Evolutionary conservation across 2,888 invertebrate genomes (phyloP), one percentile per base, ranked within the genome.

Genomic region (Epinotia demarniana): DNA sequence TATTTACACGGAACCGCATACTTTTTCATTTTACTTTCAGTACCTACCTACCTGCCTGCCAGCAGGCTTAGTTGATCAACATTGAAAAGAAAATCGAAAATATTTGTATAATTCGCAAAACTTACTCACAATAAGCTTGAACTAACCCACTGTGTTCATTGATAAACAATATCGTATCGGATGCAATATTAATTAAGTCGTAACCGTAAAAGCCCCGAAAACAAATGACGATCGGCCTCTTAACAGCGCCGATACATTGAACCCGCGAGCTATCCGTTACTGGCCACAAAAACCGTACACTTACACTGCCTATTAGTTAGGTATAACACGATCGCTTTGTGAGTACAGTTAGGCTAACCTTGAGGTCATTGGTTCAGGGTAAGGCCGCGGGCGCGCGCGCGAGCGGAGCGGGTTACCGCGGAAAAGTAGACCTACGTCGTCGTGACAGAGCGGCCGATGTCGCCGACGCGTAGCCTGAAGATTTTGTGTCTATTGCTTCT

Each of bases 321-420:
- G 57, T 53, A 53, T 27, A 27, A 78, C 81, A 80, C 81, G 81
- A 78, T 78, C 79, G 79, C 58, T 57, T 78, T 71, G 78, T 80
- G 76, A 73, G 71, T 81, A 80, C 81, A 78, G 81, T 82, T 82
- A 82, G 71, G 16, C 71, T 72, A 72, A 76, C 62, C 71, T 71
- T 67, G 78, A 76, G 83, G 82, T 83, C 83, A 82, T 79, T 81
- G 82, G 81, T 81, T 80, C 79, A 77, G 72, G 73, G 62, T 77
- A 18, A 18, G 16, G 76, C 61, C 2, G 57, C 3, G 61, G 55
- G 33, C 16, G 23, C 6, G 61, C 43, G 4, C 46, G 57, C 27
- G 46, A 33, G 75, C 19, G 75, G 67, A 75, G 75, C 75, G 71
- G 60, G 70, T 23, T 53, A 53, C 53, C 53, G 53, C n/a, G 53